Evolutionary conservation across 2,797 vertebrate genomes (phyloP).

Genomic region (Thripadectes ignobilis): DNA sequence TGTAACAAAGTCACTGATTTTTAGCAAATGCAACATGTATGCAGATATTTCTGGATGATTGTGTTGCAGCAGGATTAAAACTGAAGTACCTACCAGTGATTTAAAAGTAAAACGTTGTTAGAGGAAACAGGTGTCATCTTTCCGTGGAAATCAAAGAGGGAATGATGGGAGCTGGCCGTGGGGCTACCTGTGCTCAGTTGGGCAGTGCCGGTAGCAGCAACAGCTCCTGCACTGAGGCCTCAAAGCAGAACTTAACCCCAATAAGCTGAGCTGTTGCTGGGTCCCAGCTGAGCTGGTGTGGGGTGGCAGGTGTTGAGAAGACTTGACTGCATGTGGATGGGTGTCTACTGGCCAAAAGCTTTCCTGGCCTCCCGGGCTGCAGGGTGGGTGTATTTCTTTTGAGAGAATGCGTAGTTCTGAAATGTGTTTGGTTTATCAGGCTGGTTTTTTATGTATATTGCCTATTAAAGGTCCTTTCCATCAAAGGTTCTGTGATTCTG

Average conservation of each 20-base stretch:
- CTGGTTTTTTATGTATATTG: background rate
- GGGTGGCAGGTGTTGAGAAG: background rate
- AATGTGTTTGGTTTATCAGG: background rate
- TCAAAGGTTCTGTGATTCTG: background rate
- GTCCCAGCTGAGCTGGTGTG: background rate
- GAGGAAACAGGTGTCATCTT: background rate
- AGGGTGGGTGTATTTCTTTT: background rate
- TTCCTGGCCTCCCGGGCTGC: background rate
- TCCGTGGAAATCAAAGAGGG: background rate
- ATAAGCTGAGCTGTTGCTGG: background rate
- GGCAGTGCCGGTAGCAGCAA: background rate
- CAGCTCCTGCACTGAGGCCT: background rate
- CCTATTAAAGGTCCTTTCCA: background rate
- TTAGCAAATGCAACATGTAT: background rate
- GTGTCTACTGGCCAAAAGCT: background rate
- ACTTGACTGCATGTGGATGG: background rate
- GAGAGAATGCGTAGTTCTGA: background rate
- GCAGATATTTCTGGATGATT: background rate
- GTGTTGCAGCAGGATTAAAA: background rate
- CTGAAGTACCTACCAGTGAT: background rate
- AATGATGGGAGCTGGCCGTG: rapidly evolving
- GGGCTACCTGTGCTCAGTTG: rapidly evolving
- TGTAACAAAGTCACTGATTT: background rate
- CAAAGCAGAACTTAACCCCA: background rate
- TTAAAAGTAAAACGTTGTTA: background rate